phyloP scores from a whole-genome alignment of 2,888 invertebrate species.

The Agrotis segetum region DNA sequence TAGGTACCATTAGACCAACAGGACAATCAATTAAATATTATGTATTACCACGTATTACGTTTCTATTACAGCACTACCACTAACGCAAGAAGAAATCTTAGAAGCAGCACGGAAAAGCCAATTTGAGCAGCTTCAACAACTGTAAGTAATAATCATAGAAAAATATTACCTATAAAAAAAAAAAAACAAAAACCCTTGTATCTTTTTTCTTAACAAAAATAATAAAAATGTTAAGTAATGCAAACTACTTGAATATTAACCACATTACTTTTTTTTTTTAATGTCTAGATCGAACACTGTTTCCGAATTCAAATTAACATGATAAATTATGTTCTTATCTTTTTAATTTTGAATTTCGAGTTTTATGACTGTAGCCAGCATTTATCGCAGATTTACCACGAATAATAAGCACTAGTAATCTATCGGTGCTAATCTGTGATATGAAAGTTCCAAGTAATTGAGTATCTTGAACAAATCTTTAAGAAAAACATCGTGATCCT shows the following conservation, averaged over 20 bases:
- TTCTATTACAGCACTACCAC: constrained; percentile 51
- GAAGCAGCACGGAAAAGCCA: constrained; percentile 47
- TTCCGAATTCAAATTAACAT: background rate
- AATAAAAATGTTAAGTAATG: no score
- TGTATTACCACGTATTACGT: background rate
- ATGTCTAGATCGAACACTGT: background rate
- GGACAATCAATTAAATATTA: background rate
- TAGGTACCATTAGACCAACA: no score
- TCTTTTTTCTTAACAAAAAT: no score
- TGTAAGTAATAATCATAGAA: constrained; percentile 47
- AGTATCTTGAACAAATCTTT: background rate
- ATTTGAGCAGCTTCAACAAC: constrained; percentile 49
- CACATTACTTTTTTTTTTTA: no score
- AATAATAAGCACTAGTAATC: background rate
- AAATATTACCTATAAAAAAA: background rate
- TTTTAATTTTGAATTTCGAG: background rate
- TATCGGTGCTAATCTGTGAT: background rate
- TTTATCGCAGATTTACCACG: background rate
- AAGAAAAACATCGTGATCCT: constrained; percentile 3
- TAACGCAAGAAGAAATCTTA: constrained; percentile 53
- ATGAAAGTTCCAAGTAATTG: background rate
- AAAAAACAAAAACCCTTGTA: no score
- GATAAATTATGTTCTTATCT: no score
- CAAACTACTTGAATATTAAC: no score
- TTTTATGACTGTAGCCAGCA: background rate